Conservation (phyloP, 2,113 vertebrate genomes). For the Hippocampus barbouri region DNA sequence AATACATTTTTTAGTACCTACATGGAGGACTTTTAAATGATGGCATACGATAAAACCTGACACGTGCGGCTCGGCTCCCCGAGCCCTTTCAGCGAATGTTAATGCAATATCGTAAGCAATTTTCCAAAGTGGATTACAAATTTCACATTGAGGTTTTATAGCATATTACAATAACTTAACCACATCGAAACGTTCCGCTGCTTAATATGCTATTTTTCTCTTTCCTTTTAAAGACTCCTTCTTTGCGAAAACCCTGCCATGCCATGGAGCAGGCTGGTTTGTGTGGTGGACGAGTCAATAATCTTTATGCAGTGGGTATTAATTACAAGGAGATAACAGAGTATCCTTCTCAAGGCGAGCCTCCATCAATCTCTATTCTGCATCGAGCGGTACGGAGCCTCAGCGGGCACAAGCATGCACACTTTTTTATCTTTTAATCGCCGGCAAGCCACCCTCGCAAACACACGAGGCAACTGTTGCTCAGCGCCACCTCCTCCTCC, state of each 20-base stretch:
- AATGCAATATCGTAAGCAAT: slow-evolving; percentile 77
- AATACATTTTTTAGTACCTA: slow-evolving; percentile 80
- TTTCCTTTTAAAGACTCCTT: slow-evolving; percentile 70
- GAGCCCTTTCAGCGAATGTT: slow-evolving; percentile 75
- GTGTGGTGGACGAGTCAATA: slow-evolving; percentile 72
- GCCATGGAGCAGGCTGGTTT: slow-evolving; percentile 59
- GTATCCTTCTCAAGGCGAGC: slow-evolving; percentile 68
- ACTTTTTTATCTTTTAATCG: slow-evolving; percentile 5
- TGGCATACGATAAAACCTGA: slow-evolving; percentile 77
- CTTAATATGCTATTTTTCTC: slow-evolving; percentile 76
- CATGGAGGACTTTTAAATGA: slow-evolving; percentile 92
- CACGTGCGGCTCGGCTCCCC: slow-evolving; percentile 62
- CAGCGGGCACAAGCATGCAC: neutral
- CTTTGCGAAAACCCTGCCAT: slow-evolving; percentile 67
- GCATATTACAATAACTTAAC: slow-evolving; percentile 81
- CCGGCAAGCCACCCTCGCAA: slow-evolving; percentile 22
- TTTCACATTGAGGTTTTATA: slow-evolving; percentile 79
- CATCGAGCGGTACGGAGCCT: slow-evolving; percentile 53
- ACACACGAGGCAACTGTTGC: slow-evolving; percentile 5
- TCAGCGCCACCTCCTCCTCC: neutral
- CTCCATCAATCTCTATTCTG: slow-evolving; percentile 71
- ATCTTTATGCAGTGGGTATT: slow-evolving; percentile 79
- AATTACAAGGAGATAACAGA: slow-evolving; percentile 77
- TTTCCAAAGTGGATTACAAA: slow-evolving; percentile 82
- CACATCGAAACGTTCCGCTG: slow-evolving; percentile 77